These are phyloP conservation scores for Iphiclides podalirius DNA, from an alignment of 2,888 invertebrate genomes.

Conservation along the genomic window DNA sequence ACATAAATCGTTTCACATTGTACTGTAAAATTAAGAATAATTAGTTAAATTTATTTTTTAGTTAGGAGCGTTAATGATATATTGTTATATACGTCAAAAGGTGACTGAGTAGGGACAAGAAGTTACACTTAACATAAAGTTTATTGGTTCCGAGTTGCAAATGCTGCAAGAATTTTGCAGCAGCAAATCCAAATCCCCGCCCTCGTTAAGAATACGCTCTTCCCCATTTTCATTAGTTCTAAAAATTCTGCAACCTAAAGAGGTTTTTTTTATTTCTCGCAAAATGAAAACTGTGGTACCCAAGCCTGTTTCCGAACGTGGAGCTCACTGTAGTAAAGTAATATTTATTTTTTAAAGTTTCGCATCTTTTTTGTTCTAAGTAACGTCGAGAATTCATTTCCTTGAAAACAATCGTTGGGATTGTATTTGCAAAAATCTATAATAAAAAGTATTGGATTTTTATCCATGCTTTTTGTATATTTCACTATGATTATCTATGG, in stretches of 20 bases:
- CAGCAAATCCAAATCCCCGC: constrained; percentile 1
- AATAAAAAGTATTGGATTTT: no score
- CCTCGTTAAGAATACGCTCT: constrained; percentile 13
- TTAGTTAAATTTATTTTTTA: no score
- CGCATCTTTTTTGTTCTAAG: not conserved
- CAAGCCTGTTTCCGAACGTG: constrained; percentile 12
- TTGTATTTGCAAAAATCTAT: no score
- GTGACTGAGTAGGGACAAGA: constrained; percentile 27
- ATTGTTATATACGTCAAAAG: no score
- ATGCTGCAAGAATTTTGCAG: no score
- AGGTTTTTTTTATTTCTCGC: constrained; percentile 16
- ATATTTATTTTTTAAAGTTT: constrained; percentile 7
- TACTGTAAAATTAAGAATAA: no score
- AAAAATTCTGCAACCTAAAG: constrained; percentile 21
- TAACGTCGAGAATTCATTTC: not conserved
- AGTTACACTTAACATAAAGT: not conserved
- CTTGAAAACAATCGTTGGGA: not conserved
- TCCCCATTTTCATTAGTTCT: constrained; percentile 18
- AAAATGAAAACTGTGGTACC: constrained; percentile 17
- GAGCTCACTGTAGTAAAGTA: constrained; percentile 5
- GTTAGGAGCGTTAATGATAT: no score
- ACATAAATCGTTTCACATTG: no score
- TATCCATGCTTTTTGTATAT: no score
- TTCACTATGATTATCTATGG: no score
- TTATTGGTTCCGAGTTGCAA: not conserved